Evolutionary conservation across 2,888 invertebrate species (phyloP).

Genomic region (Auanema sp.): DNA sequence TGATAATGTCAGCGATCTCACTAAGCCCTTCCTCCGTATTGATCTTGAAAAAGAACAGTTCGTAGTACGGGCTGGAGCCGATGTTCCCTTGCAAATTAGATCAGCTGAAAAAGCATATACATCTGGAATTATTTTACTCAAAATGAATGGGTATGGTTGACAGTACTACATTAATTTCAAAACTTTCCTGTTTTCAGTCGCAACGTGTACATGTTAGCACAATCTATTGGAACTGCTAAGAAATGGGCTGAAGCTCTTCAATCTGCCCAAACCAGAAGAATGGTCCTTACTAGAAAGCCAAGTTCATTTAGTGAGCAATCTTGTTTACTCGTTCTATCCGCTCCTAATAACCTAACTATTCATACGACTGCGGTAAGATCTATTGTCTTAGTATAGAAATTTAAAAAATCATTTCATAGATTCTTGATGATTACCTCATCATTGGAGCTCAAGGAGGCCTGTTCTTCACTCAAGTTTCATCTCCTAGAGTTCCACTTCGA

Average conservation of each 20-base stretch:
- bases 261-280: constrained; percentile 30
- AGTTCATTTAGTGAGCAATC: constrained; percentile 32
- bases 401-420: constrained; percentile 19
- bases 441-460: constrained; percentile 54
- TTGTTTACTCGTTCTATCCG: constrained; percentile 30
- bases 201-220: constrained; percentile 32
- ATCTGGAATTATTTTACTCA: constrained; percentile 48
- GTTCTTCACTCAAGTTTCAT: constrained; percentile 47
- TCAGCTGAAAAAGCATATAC: constrained; percentile 25
- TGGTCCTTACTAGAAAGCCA: constrained; percentile 33
- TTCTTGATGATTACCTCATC: constrained; percentile 46
- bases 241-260: constrained; percentile 38
- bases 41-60: constrained; percentile 52
- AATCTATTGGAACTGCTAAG: constrained; percentile 29
- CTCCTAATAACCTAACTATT: constrained; percentile 41
- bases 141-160: constrained; percentile 40
- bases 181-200: constrained; percentile 14
- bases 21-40: constrained; percentile 32
- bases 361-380: constrained; percentile 27
- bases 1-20: constrained; percentile 41
- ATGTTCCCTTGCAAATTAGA: constrained; percentile 23
- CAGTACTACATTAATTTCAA: background rate
- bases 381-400: background rate
- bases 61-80: constrained; percentile 34
- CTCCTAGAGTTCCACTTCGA: constrained; percentile 44